Base-by-base conservation (phyloP, 2,888 invertebrate genomes). In the Ormyrus labotus region DNA sequence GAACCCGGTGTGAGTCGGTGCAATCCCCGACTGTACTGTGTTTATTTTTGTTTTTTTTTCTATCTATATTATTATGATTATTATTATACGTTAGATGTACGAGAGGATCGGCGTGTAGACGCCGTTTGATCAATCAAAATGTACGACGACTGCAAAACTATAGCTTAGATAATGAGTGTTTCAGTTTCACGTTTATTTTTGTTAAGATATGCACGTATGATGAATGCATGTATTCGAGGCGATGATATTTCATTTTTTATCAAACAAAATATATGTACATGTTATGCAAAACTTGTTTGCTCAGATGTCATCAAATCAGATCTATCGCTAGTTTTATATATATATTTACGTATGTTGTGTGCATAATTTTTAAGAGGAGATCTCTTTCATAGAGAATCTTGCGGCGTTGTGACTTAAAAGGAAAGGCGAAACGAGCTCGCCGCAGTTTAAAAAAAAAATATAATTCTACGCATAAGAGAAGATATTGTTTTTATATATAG, bases 331-430 rank as follows among this genome's bases (percentile, higher is more conserved):
- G 63, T 64, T 78, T 72, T 72, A 79, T 71, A 79, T 71, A 67
- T 19, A 73, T 72, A 61, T 68, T 57, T 77, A 63, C 45, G 82
- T 51, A 79, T 68, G 76, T 72, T 68, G 80, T 73, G 74, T 74
- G 80, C 64, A 80, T 71, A 64, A 34, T 34, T 60, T 70, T 65
- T 61, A 61, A 13, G n/a, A 69, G 11, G 57, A 58, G 61, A 69
- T 58, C 34, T 63, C 67, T 78, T 63, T 64, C 58, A 34, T 3
- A 34, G 34, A 34, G 34, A 34, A 34, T 34, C 34, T 34, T 80
- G 80, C 80, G 82, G 80, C 77, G 70, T 79, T 80, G 74, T 80
- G 70, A 82, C 81, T 81, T 81, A 75, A 71, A 72, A 1, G n/a
- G 34, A 34, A 65, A 13, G 55, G 77, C 72, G 72, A 47, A 34